These are phyloP conservation scores for Ariopsis seemanni DNA, from an alignment of 2,113 vertebrate species.

Conservation along the genomic window DNA sequence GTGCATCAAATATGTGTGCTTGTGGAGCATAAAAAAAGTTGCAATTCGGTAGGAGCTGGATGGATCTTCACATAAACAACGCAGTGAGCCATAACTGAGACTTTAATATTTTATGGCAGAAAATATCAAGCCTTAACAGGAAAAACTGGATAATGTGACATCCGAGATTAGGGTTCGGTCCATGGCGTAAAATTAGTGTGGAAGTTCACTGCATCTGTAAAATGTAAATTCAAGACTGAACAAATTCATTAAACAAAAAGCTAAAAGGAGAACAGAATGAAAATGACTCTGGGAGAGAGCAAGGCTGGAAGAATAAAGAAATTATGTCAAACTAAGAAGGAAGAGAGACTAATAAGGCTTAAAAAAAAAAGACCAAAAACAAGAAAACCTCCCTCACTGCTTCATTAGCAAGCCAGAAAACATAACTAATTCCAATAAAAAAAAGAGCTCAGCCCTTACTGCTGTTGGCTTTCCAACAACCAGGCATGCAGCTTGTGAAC, in stretches of 20 bases:
- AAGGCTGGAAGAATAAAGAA: background rate
- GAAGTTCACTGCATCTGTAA: background rate
- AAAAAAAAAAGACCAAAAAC: background rate
- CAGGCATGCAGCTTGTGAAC: too few relatives aligned
- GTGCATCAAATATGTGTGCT: background rate
- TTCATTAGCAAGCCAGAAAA: background rate
- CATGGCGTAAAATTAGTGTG: background rate
- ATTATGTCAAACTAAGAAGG: background rate
- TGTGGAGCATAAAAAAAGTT: slow-evolving; percentile 5
- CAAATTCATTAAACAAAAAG: background rate
- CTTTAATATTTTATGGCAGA: background rate
- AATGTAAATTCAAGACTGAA: background rate
- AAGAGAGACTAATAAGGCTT: background rate
- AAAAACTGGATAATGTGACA: background rate
- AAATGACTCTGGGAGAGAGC: background rate
- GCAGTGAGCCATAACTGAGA: background rate
- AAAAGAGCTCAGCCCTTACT: background rate
- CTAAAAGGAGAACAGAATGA: background rate
- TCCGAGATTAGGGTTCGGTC: background rate
- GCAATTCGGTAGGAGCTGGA: background rate
- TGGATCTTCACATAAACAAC: background rate
- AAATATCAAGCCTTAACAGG: background rate
- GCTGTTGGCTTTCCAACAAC: background rate
- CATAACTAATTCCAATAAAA: background rate
- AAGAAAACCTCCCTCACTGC: background rate